Evolutionary conservation across 2,888 invertebrate species (phyloP).

Genomic region (Dione vanillae): DNA sequence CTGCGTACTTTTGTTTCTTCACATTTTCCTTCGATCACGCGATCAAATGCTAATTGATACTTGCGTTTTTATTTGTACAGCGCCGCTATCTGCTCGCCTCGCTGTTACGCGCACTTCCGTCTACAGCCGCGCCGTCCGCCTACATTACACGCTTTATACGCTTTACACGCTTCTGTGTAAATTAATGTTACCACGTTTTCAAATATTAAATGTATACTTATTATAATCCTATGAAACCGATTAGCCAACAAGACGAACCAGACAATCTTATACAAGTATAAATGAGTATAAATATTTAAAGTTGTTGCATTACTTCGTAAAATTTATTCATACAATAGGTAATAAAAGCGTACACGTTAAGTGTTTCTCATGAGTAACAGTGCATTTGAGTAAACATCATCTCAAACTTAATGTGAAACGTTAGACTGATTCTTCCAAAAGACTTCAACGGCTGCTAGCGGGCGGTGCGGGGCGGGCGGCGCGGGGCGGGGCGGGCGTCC

Average conservation of each 20-base stretch:
- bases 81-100: slow-evolving; percentile 6
- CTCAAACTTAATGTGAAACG: background rate
- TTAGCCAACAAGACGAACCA: no score
- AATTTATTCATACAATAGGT: background rate
- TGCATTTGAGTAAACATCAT: background rate
- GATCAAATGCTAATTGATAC: slow-evolving; percentile 42
- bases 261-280: background rate
- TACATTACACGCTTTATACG: background rate
- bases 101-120: slow-evolving; percentile 5
- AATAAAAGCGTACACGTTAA: background rate
- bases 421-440: slow-evolving; percentile 10
- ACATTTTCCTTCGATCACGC: slow-evolving; percentile 36
- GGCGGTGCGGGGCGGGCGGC: background rate
- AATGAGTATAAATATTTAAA: background rate
- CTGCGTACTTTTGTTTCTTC: slow-evolving; percentile 7
- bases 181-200: background rate
- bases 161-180: background rate
- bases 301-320: background rate
- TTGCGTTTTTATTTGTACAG: slow-evolving; percentile 40
- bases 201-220: background rate
- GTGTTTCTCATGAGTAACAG: background rate
- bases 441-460: slow-evolving; percentile 24
- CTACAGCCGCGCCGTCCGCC: background rate
- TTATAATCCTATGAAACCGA: no score
- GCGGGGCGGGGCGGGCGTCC: slow-evolving; percentile 1